Evolutionary conservation across 1,140 invertebrate genomes (phyloP).

Genomic region (Drosophila oshimai): DNA sequence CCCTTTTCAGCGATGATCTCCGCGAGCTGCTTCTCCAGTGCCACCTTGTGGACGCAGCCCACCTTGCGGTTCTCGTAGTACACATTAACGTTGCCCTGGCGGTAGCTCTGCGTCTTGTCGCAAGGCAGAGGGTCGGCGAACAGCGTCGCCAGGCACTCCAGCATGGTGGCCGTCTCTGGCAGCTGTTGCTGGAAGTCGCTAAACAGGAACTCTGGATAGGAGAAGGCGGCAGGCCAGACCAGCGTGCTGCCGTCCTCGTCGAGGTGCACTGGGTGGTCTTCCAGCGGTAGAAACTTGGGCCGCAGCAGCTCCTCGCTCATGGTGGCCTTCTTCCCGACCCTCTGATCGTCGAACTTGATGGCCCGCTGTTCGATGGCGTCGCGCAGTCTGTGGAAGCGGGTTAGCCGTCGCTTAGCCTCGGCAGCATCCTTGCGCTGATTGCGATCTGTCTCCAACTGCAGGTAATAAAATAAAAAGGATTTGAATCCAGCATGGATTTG

Average conservation of each 20-base stretch:
- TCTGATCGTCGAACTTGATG: conserved; percentile 84
- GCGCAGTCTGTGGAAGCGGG: conserved; percentile 82
- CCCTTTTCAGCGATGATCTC: conserved; percentile 86
- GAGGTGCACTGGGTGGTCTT: conserved; percentile 69
- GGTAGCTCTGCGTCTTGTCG: conserved; percentile 90
- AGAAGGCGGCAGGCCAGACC: conserved; percentile 91
- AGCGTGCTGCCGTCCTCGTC: conserved; percentile 84
- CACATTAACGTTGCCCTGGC: conserved; percentile 86
- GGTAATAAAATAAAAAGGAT: not conserved
- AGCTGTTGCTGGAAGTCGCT: conserved; percentile 90
- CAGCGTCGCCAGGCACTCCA: conserved; percentile 88
- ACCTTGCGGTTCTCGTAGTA: conserved; percentile 91
- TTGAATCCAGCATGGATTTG: not conserved
- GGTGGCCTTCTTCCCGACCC: conserved; percentile 61
- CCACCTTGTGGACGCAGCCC: conserved; percentile 86
- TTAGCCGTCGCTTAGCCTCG: conserved; percentile 83
- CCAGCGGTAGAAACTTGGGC: conserved; percentile 80
- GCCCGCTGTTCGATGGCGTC: conserved; percentile 83
- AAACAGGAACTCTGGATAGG: conserved; percentile 91
- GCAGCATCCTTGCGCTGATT: conserved; percentile 85
- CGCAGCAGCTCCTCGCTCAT: conserved; percentile 82
- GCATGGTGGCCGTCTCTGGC: conserved; percentile 88
- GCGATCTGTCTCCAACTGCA: conserved; percentile 84
- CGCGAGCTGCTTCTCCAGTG: conserved; percentile 85
- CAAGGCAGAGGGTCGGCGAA: conserved; percentile 89